phyloP scores from a whole-genome alignment of 2,888 invertebrate species.

The Acrobasis repandana region DNA sequence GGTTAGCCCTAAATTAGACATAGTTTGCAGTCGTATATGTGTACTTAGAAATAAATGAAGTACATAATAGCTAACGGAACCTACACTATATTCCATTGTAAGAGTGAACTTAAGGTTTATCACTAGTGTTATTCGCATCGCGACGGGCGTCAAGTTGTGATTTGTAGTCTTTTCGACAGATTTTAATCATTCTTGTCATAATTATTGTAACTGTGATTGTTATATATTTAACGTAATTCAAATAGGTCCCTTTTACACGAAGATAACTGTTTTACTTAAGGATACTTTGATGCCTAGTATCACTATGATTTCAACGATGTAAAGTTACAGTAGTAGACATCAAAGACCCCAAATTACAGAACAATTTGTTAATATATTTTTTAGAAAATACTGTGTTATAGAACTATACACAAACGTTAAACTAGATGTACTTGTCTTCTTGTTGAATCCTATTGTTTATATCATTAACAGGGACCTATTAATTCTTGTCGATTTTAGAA shows the following conservation, averaged over 20 bases:
- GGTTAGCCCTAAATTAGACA: slow-evolving; percentile 47
- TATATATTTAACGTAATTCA: slow-evolving; percentile 37
- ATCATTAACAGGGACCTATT: slow-evolving; percentile 10
- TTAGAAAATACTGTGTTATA: neutral
- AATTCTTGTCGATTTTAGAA: slow-evolving; percentile 39
- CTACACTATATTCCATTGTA: slow-evolving; percentile 73
- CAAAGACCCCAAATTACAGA: neutral
- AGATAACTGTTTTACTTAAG: neutral
- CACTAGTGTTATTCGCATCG: slow-evolving; percentile 61
- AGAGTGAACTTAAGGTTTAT: slow-evolving; percentile 71
- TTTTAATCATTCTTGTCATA: slow-evolving; percentile 61
- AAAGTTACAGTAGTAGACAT: neutral
- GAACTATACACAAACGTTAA: neutral
- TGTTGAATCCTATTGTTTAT: neutral
- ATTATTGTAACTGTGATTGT: slow-evolving; percentile 69
- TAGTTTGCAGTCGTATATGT: slow-evolving; percentile 54
- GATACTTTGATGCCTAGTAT: too few species aligned
- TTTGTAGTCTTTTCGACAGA: slow-evolving; percentile 72
- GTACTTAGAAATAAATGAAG: slow-evolving; percentile 71
- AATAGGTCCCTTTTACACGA: slow-evolving; percentile 8
- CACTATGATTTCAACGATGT: neutral
- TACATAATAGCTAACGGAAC: slow-evolving; percentile 74
- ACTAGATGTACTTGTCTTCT: neutral
- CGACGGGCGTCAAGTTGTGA: slow-evolving; percentile 71
- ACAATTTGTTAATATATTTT: neutral